Evolutionary conservation across 2,113 vertebrate species (phyloP), one percentile per base, ranked within the genome.

Genomic region (Tympanuchus pallidicinctus): DNA sequence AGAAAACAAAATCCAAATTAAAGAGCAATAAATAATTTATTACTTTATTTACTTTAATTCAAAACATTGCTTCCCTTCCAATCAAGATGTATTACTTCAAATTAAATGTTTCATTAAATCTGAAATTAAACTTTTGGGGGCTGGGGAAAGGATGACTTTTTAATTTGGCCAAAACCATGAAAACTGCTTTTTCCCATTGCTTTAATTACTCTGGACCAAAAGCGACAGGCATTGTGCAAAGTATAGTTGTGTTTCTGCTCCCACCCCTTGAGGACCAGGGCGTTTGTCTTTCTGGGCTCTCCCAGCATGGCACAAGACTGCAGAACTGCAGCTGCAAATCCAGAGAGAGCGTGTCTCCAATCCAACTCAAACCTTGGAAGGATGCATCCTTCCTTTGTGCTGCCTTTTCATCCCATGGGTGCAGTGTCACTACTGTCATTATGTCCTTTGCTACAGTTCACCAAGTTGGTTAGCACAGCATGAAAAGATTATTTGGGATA

Each of bases 51-150:
- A 82, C 90, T 96, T 94, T 88, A 93, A 88, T 95, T 91, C 45
- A 78, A 94, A 88, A 88, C 95, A 95, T 90, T 57, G 57, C 70
- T 92, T 95, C 25, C 70, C 42, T 13, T 36, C 70, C 92, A 92
- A 96, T 96, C 88, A 96, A 95, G 92, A 96, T 96, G 71, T 64
- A 96, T 94, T 83, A 73, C 73, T 94, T 93, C 86, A 95, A 95
- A 96, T 96, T 95, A 96, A 95, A 94, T 96, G 93, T 96, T 96
- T 96, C 93, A 96, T 96, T 96, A 96, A 94, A 96, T 90, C 90
- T 65, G 77, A 96, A 86, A 94, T 96, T 96, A 96, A 96, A 96
- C 57, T 95, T 96, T 90, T 69, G 80, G 90, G 86, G 90, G 34
- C 76, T 95, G 80, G 90, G 86, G 80, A 92, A 94, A 95, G 63